Evolutionary conservation across 2,113 vertebrate genomes (phyloP).

Genomic region (Alosa alosa): DNA sequence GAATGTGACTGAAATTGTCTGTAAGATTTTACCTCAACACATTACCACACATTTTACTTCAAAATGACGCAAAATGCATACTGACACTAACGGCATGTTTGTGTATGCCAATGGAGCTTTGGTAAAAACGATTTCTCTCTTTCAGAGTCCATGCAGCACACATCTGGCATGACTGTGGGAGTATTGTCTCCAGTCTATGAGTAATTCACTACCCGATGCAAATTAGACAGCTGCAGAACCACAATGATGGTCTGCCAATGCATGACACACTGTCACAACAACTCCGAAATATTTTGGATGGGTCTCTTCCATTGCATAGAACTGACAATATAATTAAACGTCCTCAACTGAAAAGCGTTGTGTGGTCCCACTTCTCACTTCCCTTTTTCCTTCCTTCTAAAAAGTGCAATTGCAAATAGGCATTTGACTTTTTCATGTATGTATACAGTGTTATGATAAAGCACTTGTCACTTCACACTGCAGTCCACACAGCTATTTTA

Average conservation of each 20-base stretch:
- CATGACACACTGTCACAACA: constrained; percentile 37
- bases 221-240: constrained; percentile 57
- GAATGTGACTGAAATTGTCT: not conserved
- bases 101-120: not conserved
- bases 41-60: not conserved
- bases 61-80: not conserved
- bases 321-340: constrained; percentile 12
- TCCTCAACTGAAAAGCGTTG: not conserved
- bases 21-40: not conserved
- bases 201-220: constrained; percentile 52
- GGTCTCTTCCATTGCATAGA: constrained; percentile 9
- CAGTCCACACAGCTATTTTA: not conserved
- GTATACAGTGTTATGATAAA: not conserved
- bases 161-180: constrained; percentile 58
- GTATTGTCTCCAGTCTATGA: constrained; percentile 50
- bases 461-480: not conserved
- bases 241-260: constrained; percentile 39
- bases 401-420: not conserved
- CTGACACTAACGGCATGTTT: constrained; percentile 2
- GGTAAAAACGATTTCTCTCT: not conserved
- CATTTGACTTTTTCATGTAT: not conserved
- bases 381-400: not conserved
- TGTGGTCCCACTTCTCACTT: not conserved
- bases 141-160: constrained; percentile 52
- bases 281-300: constrained; percentile 22